Evolutionary conservation across 2,797 vertebrate species (phyloP), one percentile per base, ranked within the genome.

Genomic region (Setipinna tenuifilis): DNA sequence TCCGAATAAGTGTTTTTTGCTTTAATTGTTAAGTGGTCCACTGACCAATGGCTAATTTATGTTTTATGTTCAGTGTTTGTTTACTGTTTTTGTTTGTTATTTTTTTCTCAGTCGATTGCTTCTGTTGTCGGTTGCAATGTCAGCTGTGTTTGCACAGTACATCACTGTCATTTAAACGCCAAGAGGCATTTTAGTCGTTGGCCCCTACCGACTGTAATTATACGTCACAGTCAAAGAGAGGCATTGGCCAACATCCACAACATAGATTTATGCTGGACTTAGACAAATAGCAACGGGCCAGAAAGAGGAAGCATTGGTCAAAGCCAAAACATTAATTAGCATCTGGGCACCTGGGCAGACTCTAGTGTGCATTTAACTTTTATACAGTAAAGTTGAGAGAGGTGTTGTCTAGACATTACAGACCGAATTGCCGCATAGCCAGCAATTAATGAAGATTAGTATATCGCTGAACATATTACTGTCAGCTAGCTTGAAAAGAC

Each of bases 41-140:
- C 31, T 78, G 71, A 78, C 71, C 71, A 78, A 78, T 78, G 71
- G 71, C 71, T 35, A 83, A 75, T 87, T 75, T 83, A 57, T 88
- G 87, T 86, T 86, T 80, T 57, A 83, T 89, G 89, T 88, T 86
- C 41, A 83, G 62, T 88, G 85, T 84, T 78, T 84, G 65, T 85
- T 85, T 84, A 17, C 80, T 41, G 65, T 85, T 68, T 81, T 75
- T 78, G 54, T 41, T 78, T 86, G 54, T 83, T 85, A 21, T 85
- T 80, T 83, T 46, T 11, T 78, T 54, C 35, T 44, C 6, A 78
- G 71, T 75, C 68, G 28, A 75, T 75, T 78, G 71, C 71, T 16
- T 82, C 83, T 59, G 83, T 87, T 71, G 83, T 86, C 84, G 59
- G 82, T 85, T 85, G 83, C 65, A 31, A 82, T 83, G 83, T 87